These are phyloP conservation scores for Pristionchus mayeri DNA, from an alignment of 2,888 invertebrate species.

Conservation along the genomic window DNA sequence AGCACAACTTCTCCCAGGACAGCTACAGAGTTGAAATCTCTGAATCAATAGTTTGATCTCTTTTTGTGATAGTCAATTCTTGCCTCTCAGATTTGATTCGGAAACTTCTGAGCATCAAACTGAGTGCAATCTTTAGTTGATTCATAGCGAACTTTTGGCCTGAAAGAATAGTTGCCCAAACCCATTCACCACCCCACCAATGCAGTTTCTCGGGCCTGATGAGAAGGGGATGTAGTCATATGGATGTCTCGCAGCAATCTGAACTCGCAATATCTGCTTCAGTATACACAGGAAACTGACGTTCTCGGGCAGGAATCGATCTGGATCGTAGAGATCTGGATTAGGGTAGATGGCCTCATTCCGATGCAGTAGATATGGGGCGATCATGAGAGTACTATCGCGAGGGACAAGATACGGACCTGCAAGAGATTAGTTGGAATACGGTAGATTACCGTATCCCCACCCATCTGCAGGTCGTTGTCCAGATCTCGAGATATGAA, in stretches of 20 bases:
- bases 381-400: slow-evolving; percentile 44
- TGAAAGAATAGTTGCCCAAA: not conserved
- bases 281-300: not conserved
- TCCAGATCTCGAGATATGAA: slow-evolving; percentile 61
- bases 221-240: slow-evolving; percentile 64
- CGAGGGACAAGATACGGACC: slow-evolving; percentile 43
- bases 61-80: not conserved
- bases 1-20: not conserved
- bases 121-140: slow-evolving; percentile 48
- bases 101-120: slow-evolving; percentile 46
- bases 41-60: not conserved
- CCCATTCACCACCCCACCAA: slow-evolving; percentile 56
- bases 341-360: slow-evolving; percentile 42
- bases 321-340: slow-evolving; percentile 43
- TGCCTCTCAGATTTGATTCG: not conserved
- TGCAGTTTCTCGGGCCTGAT: slow-evolving; percentile 68
- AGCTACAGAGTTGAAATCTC: not conserved
- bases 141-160: slow-evolving; percentile 52
- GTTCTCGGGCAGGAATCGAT: slow-evolving; percentile 51
- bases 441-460: no score
- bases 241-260: slow-evolving; percentile 56
- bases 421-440: not conserved
- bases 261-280: not conserved
- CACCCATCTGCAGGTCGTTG: slow-evolving; percentile 72
- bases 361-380: slow-evolving; percentile 50